A percentile compares a stretch with the other conserved stretches of the same genome.
Conservation (phyloP, 2,888 invertebrate species). For the Noctua fimbriata region DNA sequence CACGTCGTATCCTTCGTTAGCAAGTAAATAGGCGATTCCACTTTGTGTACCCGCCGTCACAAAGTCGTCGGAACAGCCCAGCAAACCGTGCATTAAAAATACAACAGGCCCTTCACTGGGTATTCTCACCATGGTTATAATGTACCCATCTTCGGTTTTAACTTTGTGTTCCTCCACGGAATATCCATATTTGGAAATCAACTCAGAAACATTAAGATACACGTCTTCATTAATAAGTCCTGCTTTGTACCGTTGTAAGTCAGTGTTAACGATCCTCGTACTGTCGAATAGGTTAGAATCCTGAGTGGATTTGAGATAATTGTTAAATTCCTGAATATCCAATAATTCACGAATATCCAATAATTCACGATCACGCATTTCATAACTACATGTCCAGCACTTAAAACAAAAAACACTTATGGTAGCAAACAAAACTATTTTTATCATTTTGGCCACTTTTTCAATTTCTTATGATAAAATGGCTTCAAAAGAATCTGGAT, state of each 20-base stretch:
- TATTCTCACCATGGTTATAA: conserved; percentile 93
- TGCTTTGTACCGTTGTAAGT: conserved; percentile 36
- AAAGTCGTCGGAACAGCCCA: conserved; percentile 93
- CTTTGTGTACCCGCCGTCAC: conserved; percentile 91
- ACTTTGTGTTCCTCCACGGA: conserved; percentile 83
- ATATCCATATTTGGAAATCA: conserved; percentile 67
- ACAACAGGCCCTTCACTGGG: conserved; percentile 86
- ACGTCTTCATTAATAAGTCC: conserved; percentile 64
- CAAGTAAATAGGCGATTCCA: conserved; percentile 85
- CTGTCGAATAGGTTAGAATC: conserved; percentile 41
- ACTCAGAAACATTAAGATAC: conserved; percentile 57
- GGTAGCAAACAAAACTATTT: conserved; percentile 18
- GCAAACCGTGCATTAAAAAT: conserved; percentile 93
- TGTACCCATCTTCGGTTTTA: conserved; percentile 93
- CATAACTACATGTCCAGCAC: conserved; percentile 12
- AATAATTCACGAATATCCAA: conserved; percentile 43
- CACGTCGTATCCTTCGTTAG: conserved; percentile 92
- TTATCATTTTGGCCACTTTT: conserved; percentile 41
- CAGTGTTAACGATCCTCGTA: conserved; percentile 36
- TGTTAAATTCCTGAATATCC: conserved; percentile 41
- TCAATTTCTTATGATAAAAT: conserved; percentile 15
- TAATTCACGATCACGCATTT: conserved; percentile 37
- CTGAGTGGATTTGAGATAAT: conserved; percentile 42
- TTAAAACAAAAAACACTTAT: conserved; percentile 12
- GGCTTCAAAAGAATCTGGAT: background rate